phyloP scores from a whole-genome alignment of 2,888 invertebrate species.

The Coleophora deauratella region DNA sequence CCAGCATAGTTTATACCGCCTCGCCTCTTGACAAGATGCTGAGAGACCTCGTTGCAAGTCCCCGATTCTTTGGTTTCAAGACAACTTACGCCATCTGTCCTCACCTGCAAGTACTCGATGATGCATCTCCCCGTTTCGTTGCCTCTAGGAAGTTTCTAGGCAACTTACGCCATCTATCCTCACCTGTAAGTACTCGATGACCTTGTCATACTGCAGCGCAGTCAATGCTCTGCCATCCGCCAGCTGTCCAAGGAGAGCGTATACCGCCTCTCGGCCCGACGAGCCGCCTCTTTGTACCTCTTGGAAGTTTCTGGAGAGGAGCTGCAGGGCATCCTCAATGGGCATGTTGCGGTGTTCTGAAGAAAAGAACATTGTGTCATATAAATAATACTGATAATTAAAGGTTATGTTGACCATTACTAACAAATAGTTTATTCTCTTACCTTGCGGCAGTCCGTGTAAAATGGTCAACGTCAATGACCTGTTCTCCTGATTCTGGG shows the following conservation, averaged over 20 bases:
- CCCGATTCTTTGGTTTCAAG: no score
- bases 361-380: neutral
- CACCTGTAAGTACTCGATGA: conserved; percentile 75
- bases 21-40: no score
- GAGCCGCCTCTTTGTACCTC: conserved; percentile 70
- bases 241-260: conserved; percentile 83
- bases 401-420: no score
- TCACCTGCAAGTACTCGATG: conserved; percentile 69
- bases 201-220: conserved; percentile 84
- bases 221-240: conserved; percentile 87
- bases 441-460: conserved; percentile 93
- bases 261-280: conserved; percentile 77
- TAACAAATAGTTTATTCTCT: no score
- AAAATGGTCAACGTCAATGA: conserved; percentile 93
- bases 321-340: conserved; percentile 88
- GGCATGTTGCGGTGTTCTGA: conserved; percentile 97
- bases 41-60: no score
- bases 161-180: neutral
- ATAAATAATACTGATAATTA: no score
- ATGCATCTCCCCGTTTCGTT: no score
- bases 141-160: no score
- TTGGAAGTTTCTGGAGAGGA: conserved; percentile 81
- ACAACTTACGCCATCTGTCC: no score
- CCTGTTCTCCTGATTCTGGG: conserved; percentile 87
- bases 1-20: no score